Percentiles rank a stretch among this genome's conserved stretches.
Evolutionary conservation across 2,113 vertebrate genomes (phyloP).

Genomic region (Psephotus haematonotus): DNA sequence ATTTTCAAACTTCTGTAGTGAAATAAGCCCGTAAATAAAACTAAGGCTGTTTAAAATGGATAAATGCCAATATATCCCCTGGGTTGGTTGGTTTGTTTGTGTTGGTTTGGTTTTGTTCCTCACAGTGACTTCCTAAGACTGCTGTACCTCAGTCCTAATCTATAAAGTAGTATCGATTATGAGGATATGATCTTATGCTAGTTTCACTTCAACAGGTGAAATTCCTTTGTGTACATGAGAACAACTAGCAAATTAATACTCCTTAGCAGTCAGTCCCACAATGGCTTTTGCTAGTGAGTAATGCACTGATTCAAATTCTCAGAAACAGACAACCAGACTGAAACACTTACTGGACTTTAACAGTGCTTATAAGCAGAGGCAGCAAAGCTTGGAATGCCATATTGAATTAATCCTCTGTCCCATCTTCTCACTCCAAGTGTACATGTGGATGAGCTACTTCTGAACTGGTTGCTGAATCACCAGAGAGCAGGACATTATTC

Average conservation of each 20-base stretch:
- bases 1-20: neutral
- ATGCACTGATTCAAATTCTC: neutral
- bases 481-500: neutral
- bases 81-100: neutral
- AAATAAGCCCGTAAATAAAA: neutral
- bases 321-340: neutral
- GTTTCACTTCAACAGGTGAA: neutral
- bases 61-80: neutral
- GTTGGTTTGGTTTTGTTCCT: neutral
- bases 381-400: accelerated
- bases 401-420: neutral
- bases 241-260: neutral
- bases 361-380: neutral
- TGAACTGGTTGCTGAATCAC: neutral
- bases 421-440: neutral
- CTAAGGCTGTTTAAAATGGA: neutral
- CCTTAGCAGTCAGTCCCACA: neutral
- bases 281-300: accelerated
- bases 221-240: neutral
- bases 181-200: neutral
- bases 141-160: neutral
- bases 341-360: neutral
- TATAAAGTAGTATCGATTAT: neutral
- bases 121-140: neutral
- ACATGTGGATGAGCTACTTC: neutral